Conservation (phyloP, 2,888 invertebrate genomes). For the Ochlodes sylvanus region DNA sequence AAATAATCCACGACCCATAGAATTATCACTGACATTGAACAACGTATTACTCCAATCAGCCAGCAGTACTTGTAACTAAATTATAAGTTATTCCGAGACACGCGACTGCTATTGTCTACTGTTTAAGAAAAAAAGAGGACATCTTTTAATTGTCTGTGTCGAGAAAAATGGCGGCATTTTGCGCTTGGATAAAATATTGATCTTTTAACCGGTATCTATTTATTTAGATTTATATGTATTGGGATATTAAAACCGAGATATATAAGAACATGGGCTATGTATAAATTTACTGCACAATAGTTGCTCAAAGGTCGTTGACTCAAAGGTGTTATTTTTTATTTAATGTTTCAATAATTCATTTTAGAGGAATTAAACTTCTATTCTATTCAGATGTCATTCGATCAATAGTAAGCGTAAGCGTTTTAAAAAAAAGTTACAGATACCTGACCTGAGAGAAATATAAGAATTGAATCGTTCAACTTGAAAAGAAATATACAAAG, state of each 20-base stretch:
- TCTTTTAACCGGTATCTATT: neutral
- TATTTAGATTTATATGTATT: neutral
- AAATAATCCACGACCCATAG: slow-evolving; percentile 20
- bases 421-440: too few relatives aligned
- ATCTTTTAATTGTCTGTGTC: slow-evolving; percentile 51
- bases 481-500: neutral
- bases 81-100: slow-evolving; percentile 40
- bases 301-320: too few relatives aligned
- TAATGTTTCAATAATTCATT: too few relatives aligned
- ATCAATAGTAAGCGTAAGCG: too few relatives aligned
- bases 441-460: too few relatives aligned
- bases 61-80: slow-evolving; percentile 38
- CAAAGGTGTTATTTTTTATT: too few relatives aligned
- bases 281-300: too few relatives aligned
- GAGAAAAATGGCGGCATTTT: slow-evolving; percentile 27
- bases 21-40: slow-evolving; percentile 37
- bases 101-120: slow-evolving; percentile 51
- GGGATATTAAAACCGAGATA: neutral
- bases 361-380: too few relatives aligned
- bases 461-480: neutral
- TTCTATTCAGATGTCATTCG: too few relatives aligned
- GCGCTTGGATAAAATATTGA: slow-evolving; percentile 25
- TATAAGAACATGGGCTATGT: too few relatives aligned
- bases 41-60: slow-evolving; percentile 18
- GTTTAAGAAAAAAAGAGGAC: slow-evolving; percentile 50